Evolutionary conservation across 2,888 invertebrate genomes (phyloP).

Genomic region (Drosophila fulvimacula): DNA sequence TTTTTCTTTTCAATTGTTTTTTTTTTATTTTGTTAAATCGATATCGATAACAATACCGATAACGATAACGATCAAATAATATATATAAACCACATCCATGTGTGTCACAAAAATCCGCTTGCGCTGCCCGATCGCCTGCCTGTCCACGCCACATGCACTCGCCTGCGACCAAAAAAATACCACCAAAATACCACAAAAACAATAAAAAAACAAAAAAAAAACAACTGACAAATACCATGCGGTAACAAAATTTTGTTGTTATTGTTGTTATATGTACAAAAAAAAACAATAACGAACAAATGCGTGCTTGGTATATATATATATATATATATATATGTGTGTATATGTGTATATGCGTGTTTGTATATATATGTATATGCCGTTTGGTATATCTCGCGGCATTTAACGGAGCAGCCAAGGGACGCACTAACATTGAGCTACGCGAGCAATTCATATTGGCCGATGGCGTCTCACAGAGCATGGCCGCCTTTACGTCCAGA

Average conservation of each 20-base stretch:
- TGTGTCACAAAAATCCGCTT: conserved; percentile 50
- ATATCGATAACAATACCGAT: conserved; percentile 86
- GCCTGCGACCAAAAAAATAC: conserved; percentile 59
- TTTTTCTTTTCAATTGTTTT: conserved; percentile 60
- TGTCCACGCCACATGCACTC: conserved; percentile 66
- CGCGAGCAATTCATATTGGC: conserved; percentile 99
- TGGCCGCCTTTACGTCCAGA: conserved; percentile 99
- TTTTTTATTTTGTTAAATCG: conserved; percentile 68
- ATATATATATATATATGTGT: conserved; percentile 13
- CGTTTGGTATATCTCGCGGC: conserved; percentile 34
- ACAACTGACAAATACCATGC: conserved; percentile 61
- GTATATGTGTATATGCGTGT: conserved; percentile 29
- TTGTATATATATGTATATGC: conserved; percentile 25
- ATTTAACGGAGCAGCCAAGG: conserved; percentile 91
- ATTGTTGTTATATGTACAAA: conserved; percentile 72
- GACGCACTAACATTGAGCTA: conserved; percentile 99
- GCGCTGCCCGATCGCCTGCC: conserved; percentile 54
- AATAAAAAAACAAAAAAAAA: conserved; percentile 35
- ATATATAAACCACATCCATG: conserved; percentile 12
- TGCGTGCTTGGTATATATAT: conserved; percentile 28
- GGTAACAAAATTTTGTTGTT: conserved; percentile 76
- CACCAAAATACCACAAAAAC: conserved; percentile 41
- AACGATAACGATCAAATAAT: conserved; percentile 27
- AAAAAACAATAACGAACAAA: conserved; percentile 30
- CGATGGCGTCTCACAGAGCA: conserved; percentile 98